Evolutionary conservation across 2,888 invertebrate species (phyloP), one percentile per base, ranked within the genome.

Genomic region (Netelia inedita): DNA sequence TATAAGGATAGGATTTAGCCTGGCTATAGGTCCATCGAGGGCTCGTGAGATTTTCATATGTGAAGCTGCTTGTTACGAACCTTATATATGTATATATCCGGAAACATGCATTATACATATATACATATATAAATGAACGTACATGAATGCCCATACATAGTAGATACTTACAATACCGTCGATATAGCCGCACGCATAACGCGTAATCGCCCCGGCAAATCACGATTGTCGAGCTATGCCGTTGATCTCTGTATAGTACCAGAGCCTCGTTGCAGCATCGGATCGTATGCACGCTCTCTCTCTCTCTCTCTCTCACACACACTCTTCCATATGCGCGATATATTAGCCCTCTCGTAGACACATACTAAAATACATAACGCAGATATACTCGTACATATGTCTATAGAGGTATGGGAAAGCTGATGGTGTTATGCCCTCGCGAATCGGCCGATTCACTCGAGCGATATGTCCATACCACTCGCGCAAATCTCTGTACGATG

Each of bases 381-480:
- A 57, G 57, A 28, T 55, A 69, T 21, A 72, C 16, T n/a, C 14
- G 10, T 19, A 53, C 16, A 21, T 11, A 73, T 68, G 53, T 41
- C 57, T 53, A 82, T 35, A 23, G 10, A 35, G 41, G 59, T 35
- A 46, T 46, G 46, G 79, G 43, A 66, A 59, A 80, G 80, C 76
- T 46, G 80, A 80, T 80, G 76, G 82, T 85, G 83, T 85, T 85
- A 85, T 80, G 80, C 66, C 59, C 74, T 81, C 82, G 78, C 82
- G 85, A 85, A 85, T 85, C 85, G 82, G 82, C 74, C 82, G 78
- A 83, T 85, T 81, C 71, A 79, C 85, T 79, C 82, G 72, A 79
- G 85, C 86, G 83, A 83, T 85, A 85, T 85, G 85, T 83, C 72
- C 81, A 79, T 83, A 78, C 83, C 85, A 85, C 74, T 86, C 80